Conservation (phyloP, 2,113 vertebrate species). For the Phrynosoma platyrhinos region DNA sequence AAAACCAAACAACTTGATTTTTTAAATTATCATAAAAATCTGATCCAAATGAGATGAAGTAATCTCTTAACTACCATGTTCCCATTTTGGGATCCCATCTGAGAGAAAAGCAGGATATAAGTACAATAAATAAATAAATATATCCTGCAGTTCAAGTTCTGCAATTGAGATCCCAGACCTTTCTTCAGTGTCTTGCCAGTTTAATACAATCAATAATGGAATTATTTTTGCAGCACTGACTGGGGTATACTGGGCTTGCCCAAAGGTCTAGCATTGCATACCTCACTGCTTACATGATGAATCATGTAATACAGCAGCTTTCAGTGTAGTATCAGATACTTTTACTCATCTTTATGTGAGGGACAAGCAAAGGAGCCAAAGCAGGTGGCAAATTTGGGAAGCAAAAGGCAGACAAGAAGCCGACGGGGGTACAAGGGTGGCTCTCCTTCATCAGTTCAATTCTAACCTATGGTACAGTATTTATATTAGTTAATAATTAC, state of each 20-base stretch:
- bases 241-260: neutral
- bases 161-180: slow-evolving; percentile 38
- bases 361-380: neutral
- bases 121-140: too few relatives aligned
- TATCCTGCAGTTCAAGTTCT: slow-evolving; percentile 42
- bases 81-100: neutral
- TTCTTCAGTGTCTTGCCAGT: slow-evolving; percentile 65
- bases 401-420: too few relatives aligned
- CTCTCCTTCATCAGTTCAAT: too few relatives aligned
- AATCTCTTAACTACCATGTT: neutral
- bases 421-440: neutral
- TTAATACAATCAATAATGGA: slow-evolving; percentile 49
- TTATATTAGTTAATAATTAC: too few relatives aligned
- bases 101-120: too few relatives aligned
- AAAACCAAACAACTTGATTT: neutral
- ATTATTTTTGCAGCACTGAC: neutral
- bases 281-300: too few relatives aligned
- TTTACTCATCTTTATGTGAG: neutral
- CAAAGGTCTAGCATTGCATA: too few relatives aligned
- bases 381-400: neutral
- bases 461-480: too few relatives aligned
- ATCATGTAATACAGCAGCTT: neutral
- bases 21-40: slow-evolving; percentile 38
- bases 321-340: neutral
- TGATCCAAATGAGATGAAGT: neutral